Evolutionary conservation across 64 coral and sea anemone species (phyloP).

Genomic region (Montipora foliosa): DNA sequence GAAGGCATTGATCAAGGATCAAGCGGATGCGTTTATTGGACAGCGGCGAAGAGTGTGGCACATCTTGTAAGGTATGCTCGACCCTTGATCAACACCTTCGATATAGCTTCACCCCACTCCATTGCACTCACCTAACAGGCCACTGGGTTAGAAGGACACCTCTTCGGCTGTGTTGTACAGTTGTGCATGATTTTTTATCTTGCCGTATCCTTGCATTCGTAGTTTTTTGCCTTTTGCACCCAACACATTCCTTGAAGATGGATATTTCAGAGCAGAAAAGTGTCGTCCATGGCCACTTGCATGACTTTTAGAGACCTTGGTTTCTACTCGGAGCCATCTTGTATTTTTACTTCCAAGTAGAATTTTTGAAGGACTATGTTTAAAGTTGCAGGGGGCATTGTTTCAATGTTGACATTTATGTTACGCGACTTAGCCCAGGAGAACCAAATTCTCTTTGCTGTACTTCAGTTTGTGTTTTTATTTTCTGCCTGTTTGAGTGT

Average conservation of each 20-base stretch:
- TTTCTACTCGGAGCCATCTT: constrained; percentile 14
- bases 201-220: background rate
- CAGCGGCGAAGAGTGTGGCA: no score
- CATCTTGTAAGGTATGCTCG: no score
- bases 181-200: background rate
- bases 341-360: background rate
- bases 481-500: no score
- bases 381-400: background rate
- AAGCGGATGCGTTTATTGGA: no score
- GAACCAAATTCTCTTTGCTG: background rate
- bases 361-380: constrained; percentile 10
- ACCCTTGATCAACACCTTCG: no score
- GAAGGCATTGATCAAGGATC: no score
- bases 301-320: background rate
- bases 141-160: background rate
- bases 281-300: background rate
- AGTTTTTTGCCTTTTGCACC: background rate
- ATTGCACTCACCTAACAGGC: background rate
- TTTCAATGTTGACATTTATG: background rate
- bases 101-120: background rate
- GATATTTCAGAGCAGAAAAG: background rate
- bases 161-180: background rate
- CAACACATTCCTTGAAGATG: background rate
- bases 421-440: background rate
- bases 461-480: no score